Percentiles rank a stretch among this genome's conserved stretches.
Conservation (phyloP, 2,113 vertebrate genomes). For the Engraulis encrasicolus region DNA sequence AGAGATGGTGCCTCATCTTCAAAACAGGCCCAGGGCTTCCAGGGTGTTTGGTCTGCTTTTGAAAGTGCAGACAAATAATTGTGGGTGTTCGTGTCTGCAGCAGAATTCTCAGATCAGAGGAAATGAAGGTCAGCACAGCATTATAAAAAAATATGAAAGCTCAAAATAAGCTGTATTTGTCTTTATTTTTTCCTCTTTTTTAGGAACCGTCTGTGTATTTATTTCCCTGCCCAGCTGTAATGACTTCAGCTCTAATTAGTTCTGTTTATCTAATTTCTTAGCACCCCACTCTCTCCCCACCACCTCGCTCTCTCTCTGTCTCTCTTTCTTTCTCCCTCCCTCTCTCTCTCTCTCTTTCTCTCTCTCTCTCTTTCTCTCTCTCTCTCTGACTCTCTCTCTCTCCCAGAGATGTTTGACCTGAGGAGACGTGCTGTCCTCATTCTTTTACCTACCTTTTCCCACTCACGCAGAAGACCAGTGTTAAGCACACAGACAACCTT, state of each 20-base stretch:
- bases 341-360: slow-evolving; percentile 28
- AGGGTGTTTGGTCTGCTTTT: background rate
- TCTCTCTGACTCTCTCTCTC: slow-evolving; percentile 21
- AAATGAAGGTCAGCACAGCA: background rate
- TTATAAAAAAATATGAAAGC: background rate
- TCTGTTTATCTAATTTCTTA: slow-evolving; percentile 48
- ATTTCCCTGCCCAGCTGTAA: slow-evolving; percentile 37
- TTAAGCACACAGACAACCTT: background rate
- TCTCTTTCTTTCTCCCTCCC: background rate
- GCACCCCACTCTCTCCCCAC: slow-evolving; percentile 36
- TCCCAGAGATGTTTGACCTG: background rate
- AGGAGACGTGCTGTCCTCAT: background rate
- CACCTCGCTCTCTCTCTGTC: background rate
- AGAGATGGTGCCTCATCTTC: slow-evolving; percentile 5
- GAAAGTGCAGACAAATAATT: background rate
- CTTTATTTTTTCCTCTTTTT: background rate
- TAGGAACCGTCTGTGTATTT: background rate
- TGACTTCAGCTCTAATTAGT: slow-evolving; percentile 25
- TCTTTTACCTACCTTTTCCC: background rate
- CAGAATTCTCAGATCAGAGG: background rate
- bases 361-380: slow-evolving; percentile 10
- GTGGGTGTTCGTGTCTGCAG: background rate
- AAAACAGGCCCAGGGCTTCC: background rate
- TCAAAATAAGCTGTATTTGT: slow-evolving; percentile 7
- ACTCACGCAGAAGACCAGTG: background rate